Evolutionary conservation across 2,797 vertebrate genomes (phyloP).

Genomic region (Sarcophilus harrisii): DNA sequence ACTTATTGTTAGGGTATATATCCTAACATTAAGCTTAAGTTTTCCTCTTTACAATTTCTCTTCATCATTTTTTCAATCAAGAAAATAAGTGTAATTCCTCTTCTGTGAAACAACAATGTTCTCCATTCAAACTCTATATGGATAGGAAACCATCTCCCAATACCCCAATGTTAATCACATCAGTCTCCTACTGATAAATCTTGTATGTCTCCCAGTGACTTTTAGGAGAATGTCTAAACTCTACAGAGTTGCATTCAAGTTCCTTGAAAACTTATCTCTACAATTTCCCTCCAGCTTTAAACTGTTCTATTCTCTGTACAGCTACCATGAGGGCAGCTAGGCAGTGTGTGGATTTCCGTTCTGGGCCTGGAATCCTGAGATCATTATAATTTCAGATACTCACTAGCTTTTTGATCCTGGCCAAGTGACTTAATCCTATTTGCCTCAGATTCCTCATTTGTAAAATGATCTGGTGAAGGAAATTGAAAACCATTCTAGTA

Average conservation of each 20-base stretch:
- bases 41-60: neutral
- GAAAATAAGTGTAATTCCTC: neutral
- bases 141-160: neutral
- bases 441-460: neutral
- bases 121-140: neutral
- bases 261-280: neutral
- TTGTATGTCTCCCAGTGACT: neutral
- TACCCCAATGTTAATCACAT: neutral
- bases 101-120: neutral
- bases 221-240: neutral
- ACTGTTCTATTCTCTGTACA: neutral
- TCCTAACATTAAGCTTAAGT: neutral
- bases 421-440: neutral
- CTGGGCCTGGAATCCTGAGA: neutral
- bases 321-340: neutral
- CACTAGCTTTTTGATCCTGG: neutral
- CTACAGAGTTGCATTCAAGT: neutral
- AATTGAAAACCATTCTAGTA: too few relatives aligned
- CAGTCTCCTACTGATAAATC: neutral
- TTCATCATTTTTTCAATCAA: neutral
- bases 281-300: neutral
- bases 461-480: too few relatives aligned
- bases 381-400: neutral
- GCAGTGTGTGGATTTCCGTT: neutral
- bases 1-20: neutral